These are phyloP conservation scores for Parnassius orleans DNA, from an alignment of 2,888 invertebrate genomes.

Conservation along the genomic window DNA sequence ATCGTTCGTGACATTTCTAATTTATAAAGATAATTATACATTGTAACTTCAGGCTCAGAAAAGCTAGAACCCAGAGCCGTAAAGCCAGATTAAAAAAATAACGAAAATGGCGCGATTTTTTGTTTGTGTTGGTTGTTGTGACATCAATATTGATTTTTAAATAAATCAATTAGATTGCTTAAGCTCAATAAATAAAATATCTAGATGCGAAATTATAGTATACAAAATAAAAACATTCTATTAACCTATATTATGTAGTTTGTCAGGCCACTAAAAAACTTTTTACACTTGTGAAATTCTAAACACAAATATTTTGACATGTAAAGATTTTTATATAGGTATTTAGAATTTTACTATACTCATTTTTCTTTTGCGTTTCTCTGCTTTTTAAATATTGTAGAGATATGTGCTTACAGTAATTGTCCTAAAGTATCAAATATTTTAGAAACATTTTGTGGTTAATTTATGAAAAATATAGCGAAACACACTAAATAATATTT, in stretches of 20 bases:
- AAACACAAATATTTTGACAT: constrained; percentile 22
- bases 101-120: constrained; percentile 54
- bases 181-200: background rate
- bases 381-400: constrained; percentile 11
- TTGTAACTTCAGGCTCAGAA: too few relatives aligned
- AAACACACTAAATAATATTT: constrained; percentile 1
- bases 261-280: constrained; percentile 34
- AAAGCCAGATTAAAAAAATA: too few relatives aligned
- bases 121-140: constrained; percentile 60
- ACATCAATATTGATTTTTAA: constrained; percentile 55
- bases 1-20: too few relatives aligned
- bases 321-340: constrained; percentile 13
- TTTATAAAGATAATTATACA: too few relatives aligned
- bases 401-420: constrained; percentile 13
- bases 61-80: too few relatives aligned
- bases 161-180: constrained; percentile 16
- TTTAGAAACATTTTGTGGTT: constrained; percentile 6
- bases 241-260: background rate
- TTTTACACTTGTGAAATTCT: constrained; percentile 38
- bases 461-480: constrained; percentile 1
- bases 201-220: too few relatives aligned
- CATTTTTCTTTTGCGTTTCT: constrained; percentile 18
- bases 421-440: constrained; percentile 5
- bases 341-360: constrained; percentile 11
- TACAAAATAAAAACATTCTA: background rate